Evolutionary conservation across 2,797 vertebrate genomes (phyloP).

Genomic region (Scolopax rusticola): DNA sequence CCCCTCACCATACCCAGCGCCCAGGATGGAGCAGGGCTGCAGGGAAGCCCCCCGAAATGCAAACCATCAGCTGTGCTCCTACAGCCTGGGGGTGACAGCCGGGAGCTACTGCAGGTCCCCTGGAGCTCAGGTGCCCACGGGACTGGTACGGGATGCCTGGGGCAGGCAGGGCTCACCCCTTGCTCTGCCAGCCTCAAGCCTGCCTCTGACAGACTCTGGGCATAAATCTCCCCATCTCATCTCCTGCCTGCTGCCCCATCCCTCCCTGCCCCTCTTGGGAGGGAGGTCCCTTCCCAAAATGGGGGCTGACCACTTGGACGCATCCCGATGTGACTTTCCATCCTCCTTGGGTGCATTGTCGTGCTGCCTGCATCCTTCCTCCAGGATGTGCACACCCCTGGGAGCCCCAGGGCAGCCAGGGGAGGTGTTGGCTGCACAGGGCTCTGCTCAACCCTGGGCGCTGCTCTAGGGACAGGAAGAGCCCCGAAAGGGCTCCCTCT

Average conservation of each 20-base stretch:
- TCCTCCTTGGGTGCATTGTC: neutral
- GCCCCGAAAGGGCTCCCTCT: neutral
- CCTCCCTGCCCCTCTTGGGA: neutral
- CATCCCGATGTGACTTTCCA: fast-evolving
- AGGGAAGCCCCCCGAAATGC: neutral
- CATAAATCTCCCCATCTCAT: neutral
- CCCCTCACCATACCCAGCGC: neutral
- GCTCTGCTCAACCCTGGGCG: neutral
- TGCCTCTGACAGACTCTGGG: neutral
- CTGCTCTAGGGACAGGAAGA: neutral
- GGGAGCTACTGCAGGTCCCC: neutral
- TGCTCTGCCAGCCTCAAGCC: neutral
- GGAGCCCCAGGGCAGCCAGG: neutral
- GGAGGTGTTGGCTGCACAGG: neutral
- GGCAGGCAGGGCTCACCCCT: neutral
- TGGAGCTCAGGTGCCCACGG: neutral
- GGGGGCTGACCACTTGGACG: fast-evolving
- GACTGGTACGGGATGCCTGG: neutral
- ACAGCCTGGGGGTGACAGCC: neutral
- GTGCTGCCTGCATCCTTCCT: neutral
- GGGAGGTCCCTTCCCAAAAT: neutral
- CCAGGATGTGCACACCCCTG: fast-evolving
- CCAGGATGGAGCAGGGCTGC: neutral
- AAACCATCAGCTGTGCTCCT: neutral
- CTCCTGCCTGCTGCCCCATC: neutral